phyloP scores from a whole-genome alignment of 2,888 invertebrate species.

The Chouioia cunea region DNA sequence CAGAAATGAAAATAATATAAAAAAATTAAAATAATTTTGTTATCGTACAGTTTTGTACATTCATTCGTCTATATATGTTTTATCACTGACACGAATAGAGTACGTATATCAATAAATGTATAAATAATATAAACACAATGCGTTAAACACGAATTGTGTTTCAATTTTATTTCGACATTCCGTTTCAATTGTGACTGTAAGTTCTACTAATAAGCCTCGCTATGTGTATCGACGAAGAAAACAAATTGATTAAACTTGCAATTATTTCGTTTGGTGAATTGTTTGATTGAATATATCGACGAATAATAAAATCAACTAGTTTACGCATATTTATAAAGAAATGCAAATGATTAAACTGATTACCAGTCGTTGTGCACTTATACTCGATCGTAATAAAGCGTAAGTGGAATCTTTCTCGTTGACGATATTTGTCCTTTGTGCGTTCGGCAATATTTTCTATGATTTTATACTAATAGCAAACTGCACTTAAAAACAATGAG shows the following conservation, averaged over 20 bases:
- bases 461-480: slow-evolving; percentile 45
- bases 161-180: slow-evolving; percentile 41
- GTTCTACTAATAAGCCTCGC: slow-evolving; percentile 45
- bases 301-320: not conserved
- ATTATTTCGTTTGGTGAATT: slow-evolving; percentile 11
- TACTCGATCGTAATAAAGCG: slow-evolving; percentile 37
- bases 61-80: not conserved
- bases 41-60: not conserved
- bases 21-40: not conserved
- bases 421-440: slow-evolving; percentile 46
- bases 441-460: slow-evolving; percentile 48
- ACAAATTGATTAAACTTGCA: slow-evolving; percentile 11
- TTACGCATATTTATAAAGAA: not conserved
- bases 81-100: not conserved
- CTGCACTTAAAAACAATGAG: slow-evolving; percentile 30
- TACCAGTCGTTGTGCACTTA: slow-evolving; percentile 35
- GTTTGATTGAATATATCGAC: not conserved
- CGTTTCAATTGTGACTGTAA: slow-evolving; percentile 40
- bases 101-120: slow-evolving; percentile 17
- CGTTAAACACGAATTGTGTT: not conserved
- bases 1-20: slow-evolving; percentile 5
- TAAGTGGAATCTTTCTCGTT: slow-evolving; percentile 40
- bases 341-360: slow-evolving; percentile 5
- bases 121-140: slow-evolving; percentile 12
- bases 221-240: slow-evolving; percentile 39